A percentile compares a stretch with the other conserved stretches of the same genome.
These are phyloP conservation scores for Lycocerus yunnanus DNA, from an alignment of 2,888 invertebrate genomes.

Conservation along the genomic window DNA sequence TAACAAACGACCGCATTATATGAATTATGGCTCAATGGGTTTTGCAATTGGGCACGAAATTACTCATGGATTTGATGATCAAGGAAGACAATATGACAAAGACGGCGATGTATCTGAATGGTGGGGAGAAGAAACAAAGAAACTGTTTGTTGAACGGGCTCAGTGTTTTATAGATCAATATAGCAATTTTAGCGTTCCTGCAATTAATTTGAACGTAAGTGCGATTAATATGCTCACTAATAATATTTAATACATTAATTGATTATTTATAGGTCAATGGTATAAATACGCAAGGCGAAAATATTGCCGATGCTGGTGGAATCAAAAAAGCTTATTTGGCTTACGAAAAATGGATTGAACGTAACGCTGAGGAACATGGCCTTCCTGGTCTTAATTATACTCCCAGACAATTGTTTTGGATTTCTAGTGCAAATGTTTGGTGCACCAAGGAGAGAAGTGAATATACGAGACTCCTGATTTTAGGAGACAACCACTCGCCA, in stretches of 20 bases:
- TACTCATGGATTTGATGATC: slow-evolving; percentile 77
- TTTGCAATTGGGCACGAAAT: slow-evolving; percentile 87
- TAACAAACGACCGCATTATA: slow-evolving; percentile 79
- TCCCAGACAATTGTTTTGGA: slow-evolving; percentile 20
- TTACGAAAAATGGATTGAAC: slow-evolving; percentile 7
- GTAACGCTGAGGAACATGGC: not conserved
- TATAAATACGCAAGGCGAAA: slow-evolving; percentile 10
- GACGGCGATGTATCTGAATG: slow-evolving; percentile 13
- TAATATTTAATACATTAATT: not conserved
- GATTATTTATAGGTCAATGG: slow-evolving; percentile 12
- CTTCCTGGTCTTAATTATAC: slow-evolving; percentile 16
- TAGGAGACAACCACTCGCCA: not conserved
- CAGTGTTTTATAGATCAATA: not conserved
- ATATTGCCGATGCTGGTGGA: slow-evolving; percentile 15
- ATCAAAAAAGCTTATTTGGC: slow-evolving; percentile 11
- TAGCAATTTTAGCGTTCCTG: not conserved
- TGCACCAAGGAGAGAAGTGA: slow-evolving; percentile 3
- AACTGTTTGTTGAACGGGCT: not conserved
- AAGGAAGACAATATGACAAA: slow-evolving; percentile 11
- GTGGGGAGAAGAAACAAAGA: slow-evolving; percentile 61
- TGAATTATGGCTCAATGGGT: slow-evolving; percentile 86
- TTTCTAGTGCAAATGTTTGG: slow-evolving; percentile 8
- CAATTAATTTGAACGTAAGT: not conserved
- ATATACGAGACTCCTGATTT: not conserved
- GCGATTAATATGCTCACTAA: not conserved